Conservation (phyloP, 2,888 invertebrate genomes). For the Lithophane semibrunnea region DNA sequence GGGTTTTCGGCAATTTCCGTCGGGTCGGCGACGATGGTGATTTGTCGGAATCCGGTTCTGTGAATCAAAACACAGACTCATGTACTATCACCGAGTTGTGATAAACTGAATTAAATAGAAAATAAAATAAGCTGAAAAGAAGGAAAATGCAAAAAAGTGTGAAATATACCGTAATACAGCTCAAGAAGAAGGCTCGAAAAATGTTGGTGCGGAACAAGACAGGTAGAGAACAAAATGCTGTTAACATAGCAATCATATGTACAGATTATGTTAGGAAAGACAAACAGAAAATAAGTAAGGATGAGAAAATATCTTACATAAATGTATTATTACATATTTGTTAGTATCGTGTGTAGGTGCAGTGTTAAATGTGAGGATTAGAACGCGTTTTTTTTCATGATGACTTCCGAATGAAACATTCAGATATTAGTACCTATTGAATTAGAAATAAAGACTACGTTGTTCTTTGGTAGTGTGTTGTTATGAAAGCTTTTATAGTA, state of each 20-base stretch:
- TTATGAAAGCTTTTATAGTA: background rate
- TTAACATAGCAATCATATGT: slow-evolving; percentile 63
- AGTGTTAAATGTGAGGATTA: slow-evolving; percentile 6
- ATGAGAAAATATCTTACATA: slow-evolving; percentile 27
- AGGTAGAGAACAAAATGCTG: slow-evolving; percentile 65
- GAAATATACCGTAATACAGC: slow-evolving; percentile 68
- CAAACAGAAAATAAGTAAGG: slow-evolving; percentile 39
- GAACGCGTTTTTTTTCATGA: background rate
- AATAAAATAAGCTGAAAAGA: slow-evolving; percentile 35
- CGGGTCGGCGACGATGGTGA: slow-evolving; percentile 97
- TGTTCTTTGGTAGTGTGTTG: background rate
- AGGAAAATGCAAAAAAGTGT: slow-evolving; percentile 56
- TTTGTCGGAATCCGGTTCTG: slow-evolving; percentile 97
- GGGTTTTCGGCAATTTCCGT: slow-evolving; percentile 98
- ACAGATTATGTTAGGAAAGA: slow-evolving; percentile 65
- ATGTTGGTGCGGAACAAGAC: slow-evolving; percentile 68
- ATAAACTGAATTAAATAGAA: slow-evolving; percentile 35
- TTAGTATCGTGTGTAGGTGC: slow-evolving; percentile 26
- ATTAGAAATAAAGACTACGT: background rate
- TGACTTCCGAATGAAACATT: background rate
- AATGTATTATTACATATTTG: background rate
- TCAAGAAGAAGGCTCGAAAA: slow-evolving; percentile 73
- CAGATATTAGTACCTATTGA: background rate
- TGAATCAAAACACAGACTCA: slow-evolving; percentile 84
- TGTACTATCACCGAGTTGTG: slow-evolving; percentile 70